Conservation (phyloP, 2,113 vertebrate genomes). For the Machaerirhynchus nigripectus region DNA sequence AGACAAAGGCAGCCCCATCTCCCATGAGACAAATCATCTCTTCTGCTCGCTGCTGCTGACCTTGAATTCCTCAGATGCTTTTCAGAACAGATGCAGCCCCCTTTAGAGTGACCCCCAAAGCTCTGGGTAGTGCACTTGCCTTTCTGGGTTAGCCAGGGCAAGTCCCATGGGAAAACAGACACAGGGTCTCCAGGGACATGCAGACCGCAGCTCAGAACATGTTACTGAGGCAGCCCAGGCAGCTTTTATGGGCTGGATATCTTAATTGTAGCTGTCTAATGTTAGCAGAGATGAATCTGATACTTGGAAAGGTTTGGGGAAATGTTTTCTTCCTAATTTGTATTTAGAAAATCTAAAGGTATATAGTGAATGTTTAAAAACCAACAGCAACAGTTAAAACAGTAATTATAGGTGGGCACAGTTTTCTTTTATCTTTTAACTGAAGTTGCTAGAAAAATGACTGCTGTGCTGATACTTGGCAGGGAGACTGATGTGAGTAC, state of each 20-base stretch:
- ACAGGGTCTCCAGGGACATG: background rate
- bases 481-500: background rate
- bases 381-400: background rate
- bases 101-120: background rate
- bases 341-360: constrained; percentile 11
- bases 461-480: constrained; percentile 34
- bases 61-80: background rate
- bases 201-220: background rate
- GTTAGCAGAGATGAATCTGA: background rate
- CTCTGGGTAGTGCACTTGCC: background rate
- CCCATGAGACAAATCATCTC: background rate
- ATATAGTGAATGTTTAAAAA: background rate
- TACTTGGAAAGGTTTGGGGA: background rate
- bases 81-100: background rate
- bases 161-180: background rate
- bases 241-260: background rate
- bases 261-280: background rate
- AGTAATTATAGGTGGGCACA: constrained; percentile 2
- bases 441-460: background rate
- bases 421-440: constrained; percentile 4
- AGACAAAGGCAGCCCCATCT: background rate
- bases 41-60: background rate
- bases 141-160: background rate
- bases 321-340: background rate
- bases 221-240: background rate